Base-by-base conservation (phyloP, 1,140 invertebrate species). In the Thereuonema tuberculata region DNA sequence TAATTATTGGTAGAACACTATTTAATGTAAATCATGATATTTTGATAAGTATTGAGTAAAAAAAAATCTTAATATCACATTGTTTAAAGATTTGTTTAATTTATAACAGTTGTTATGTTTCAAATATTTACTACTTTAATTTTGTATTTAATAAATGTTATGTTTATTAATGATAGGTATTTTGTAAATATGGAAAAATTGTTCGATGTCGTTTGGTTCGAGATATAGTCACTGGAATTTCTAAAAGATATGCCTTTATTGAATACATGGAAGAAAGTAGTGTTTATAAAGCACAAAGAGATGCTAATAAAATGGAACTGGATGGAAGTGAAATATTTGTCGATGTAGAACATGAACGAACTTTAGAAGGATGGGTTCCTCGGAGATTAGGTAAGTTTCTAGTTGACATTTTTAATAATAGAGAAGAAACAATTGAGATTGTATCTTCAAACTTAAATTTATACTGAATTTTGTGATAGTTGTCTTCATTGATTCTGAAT, bases 161-260 rank as follows among this genome's bases (percentile, higher is more conserved):
- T n/a, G n/a, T n/a, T n/a, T n/a, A n/a, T n/a, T n/a, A n/a, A n/a
- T n/a, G n/a, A n/a, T 60, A 83, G 74, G 76, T 80, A 67, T 89
- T 89, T 73, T 78, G 76, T 43, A 74, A 77, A 60, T 83, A 76
- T 72, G 87, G 86, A 1, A 76, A 80, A 63, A 80, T 93, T 24
- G 66, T 80, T 48, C 78, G 79, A 12, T 81, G 82, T 43, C 77
- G 82, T 59, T 66, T 93, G 9, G 82, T 93, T 20, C 77, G 80
- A 65, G 87, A 91, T 66, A 78, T 90, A 57, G 83, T 93, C 0
- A 93, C 89, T 3, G 88, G 89, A 0, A 77, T 81, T 63, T 87
- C 87, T 0, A 83, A 84, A 70, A 79, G 86, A 49, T 94, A 93
- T 74, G 88, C 83, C 2, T 93, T 94, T 75, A 77, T 93, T 14